Percentiles rank a stretch among this genome's conserved stretches.
These are phyloP conservation scores for Ostrea edulis DNA, from an alignment of 1,140 invertebrate genomes.

Conservation along the genomic window DNA sequence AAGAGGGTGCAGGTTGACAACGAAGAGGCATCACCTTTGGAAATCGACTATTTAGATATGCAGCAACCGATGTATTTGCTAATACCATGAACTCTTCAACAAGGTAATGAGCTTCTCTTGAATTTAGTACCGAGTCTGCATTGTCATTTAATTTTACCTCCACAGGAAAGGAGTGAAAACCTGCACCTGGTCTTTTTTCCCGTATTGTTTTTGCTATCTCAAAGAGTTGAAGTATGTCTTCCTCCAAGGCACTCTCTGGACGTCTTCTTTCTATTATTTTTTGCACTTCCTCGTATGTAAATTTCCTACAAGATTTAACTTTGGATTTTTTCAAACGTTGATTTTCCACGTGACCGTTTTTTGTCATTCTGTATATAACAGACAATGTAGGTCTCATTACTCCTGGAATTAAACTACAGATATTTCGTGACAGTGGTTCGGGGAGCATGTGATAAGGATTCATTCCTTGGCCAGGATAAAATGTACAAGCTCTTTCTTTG, in stretches of 20 bases:
- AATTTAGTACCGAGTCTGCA: conserved; percentile 54
- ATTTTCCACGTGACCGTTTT: conserved; percentile 45
- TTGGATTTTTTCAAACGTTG: conserved; percentile 56
- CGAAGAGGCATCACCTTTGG: conserved; percentile 44
- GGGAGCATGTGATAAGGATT: conserved; percentile 78
- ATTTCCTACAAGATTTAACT: conserved; percentile 61
- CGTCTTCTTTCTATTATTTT: conserved; percentile 56
- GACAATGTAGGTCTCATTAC: conserved; percentile 70
- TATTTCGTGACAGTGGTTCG: conserved; percentile 73
- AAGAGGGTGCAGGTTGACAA: conserved; percentile 48
- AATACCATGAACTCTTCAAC: conserved; percentile 72
- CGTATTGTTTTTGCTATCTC: conserved; percentile 61
- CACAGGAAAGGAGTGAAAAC: conserved; percentile 59
- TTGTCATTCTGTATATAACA: conserved; percentile 64
- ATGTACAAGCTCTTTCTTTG: conserved; percentile 69
- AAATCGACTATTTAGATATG: conserved; percentile 45
- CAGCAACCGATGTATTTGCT: conserved; percentile 62
- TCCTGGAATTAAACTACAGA: conserved; percentile 77
- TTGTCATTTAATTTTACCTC: conserved; percentile 61
- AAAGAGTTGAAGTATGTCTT: conserved; percentile 60
- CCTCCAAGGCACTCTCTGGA: conserved; percentile 24
- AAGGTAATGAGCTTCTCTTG: conserved; percentile 69
- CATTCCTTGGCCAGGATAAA: conserved; percentile 69
- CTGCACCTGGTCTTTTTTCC: conserved; percentile 59
- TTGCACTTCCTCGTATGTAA: conserved; percentile 68